Conservation (phyloP, 2,888 invertebrate species). For the Campoplex nolae region DNA sequence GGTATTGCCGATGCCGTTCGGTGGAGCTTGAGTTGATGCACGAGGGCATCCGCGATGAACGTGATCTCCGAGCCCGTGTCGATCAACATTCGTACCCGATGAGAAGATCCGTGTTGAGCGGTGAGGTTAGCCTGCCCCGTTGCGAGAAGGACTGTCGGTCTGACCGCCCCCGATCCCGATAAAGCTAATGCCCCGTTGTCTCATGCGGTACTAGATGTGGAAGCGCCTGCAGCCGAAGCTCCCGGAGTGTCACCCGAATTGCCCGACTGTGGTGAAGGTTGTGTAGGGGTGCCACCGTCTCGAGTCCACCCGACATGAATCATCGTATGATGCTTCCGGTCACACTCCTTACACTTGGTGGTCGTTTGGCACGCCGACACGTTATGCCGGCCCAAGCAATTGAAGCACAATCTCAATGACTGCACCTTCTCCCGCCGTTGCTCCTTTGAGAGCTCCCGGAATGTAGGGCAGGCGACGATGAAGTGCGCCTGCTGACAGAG, state of each 20-base stretch:
- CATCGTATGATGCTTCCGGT: constrained; percentile 33
- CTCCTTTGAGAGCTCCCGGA: neutral
- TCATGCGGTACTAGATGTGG: constrained; percentile 14
- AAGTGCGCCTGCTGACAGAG: constrained; percentile 17
- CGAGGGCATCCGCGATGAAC: constrained; percentile 29
- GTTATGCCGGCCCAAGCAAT: constrained; percentile 33
- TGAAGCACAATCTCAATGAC: constrained; percentile 20
- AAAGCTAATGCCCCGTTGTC: neutral
- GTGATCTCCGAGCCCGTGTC: constrained; percentile 52
- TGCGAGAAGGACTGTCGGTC: constrained; percentile 34
- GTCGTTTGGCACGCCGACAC: constrained; percentile 9
- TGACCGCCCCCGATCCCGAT: neutral
- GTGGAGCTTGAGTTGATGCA: constrained; percentile 10
- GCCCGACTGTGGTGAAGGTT: neutral
- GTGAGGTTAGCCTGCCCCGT: constrained; percentile 7
- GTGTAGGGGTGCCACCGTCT: neutral
- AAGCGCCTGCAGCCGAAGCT: neutral
- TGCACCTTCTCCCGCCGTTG: constrained; percentile 4
- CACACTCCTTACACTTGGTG: constrained; percentile 22
- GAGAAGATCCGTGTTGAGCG: constrained; percentile 24
- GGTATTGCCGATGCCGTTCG: constrained; percentile 3
- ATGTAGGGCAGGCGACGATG: constrained; percentile 16
- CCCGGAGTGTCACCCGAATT: neutral
- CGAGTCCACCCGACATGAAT: constrained; percentile 42
- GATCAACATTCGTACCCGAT: constrained; percentile 35